Base-by-base conservation (phyloP, 2,113 vertebrate genomes). In the Manacus vitellinus region DNA sequence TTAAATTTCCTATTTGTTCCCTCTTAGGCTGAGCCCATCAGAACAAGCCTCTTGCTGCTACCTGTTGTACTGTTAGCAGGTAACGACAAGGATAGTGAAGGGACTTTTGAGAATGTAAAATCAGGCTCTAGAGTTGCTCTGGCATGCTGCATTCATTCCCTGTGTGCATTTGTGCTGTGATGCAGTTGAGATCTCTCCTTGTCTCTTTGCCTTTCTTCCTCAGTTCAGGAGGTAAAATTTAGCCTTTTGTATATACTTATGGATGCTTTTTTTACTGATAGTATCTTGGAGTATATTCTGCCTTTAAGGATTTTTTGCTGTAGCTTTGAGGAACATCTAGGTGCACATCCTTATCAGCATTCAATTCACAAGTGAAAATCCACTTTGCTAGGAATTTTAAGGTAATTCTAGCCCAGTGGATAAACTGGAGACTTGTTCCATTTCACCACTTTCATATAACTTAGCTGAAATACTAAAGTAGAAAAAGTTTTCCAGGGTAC, bases 101-200 rank as follows among this genome's bases (percentile, higher is more conserved):
- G 23, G 30, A 30, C 54, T 87, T 63, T 35, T 8, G 33, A 39
- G 67, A 30, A 16, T 81, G 6, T 58, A 33, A 43, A 81, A 33
- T 17, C 0, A 0, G 23, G 17, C 11, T 61, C 43, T 59, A 13
- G 1, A 37, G 14, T 73, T 47, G 27, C 46, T 70, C 22, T 68
- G 35, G 23, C n/a, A 27, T 31, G 33, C 17, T 47, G 13, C 1
- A 0, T 70, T 51, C 5, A 1, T 58, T 75, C 46, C 31, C 7
- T 21, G 12, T 12, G 5, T 23, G 16, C 5, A 1, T 71, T 25
- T 63, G 14, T n/a, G 11, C 55, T 61, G 21, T 30, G 43, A 18
- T 85, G 33, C 12, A 4, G 5, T 22, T 85, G 18, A 47, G 37
- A 7, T 74, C 4, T 58, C 27, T 75, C 21, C 21, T 67, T 67